Evolutionary conservation across 1,140 invertebrate genomes (phyloP).

Genomic region (Cheumatopsyche charites): DNA sequence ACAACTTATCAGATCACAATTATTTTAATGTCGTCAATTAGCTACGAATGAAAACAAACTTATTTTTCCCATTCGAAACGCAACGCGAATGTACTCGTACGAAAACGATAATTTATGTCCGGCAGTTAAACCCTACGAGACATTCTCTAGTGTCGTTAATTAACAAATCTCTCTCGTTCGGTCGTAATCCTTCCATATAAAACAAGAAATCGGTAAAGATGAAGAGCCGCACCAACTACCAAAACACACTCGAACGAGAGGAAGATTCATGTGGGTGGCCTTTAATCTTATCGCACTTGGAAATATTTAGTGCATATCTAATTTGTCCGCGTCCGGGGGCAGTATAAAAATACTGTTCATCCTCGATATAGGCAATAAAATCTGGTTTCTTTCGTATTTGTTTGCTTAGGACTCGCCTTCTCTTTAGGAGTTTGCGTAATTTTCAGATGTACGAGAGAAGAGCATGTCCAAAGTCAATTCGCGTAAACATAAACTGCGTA

Average conservation of each 20-base stretch:
- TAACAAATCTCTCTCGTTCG: slow-evolving; percentile 16
- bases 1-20: too few relatives aligned
- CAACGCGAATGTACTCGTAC: not conserved
- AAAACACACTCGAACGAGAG: slow-evolving; percentile 11
- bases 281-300: slow-evolving; percentile 38
- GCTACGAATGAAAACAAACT: too few relatives aligned
- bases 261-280: slow-evolving; percentile 42
- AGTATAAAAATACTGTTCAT: slow-evolving; percentile 26
- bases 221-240: slow-evolving; percentile 34
- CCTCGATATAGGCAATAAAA: slow-evolving; percentile 21
- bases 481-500: slow-evolving; percentile 35
- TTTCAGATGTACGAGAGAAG: too few relatives aligned
- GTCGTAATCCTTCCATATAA: too few relatives aligned
- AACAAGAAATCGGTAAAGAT: slow-evolving; percentile 22
- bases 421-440: not conserved
- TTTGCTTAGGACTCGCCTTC: slow-evolving; percentile 26
- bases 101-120: slow-evolving; percentile 7
- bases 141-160: not conserved
- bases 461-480: slow-evolving; percentile 21
- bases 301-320: slow-evolving; percentile 42
- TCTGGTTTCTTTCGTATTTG: slow-evolving; percentile 6
- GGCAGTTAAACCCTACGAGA: not conserved
- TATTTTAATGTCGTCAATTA: too few relatives aligned
- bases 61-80: too few relatives aligned
- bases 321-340: slow-evolving; percentile 39